Conservation (phyloP, 2,113 vertebrate species). For the Rattus rattus region DNA sequence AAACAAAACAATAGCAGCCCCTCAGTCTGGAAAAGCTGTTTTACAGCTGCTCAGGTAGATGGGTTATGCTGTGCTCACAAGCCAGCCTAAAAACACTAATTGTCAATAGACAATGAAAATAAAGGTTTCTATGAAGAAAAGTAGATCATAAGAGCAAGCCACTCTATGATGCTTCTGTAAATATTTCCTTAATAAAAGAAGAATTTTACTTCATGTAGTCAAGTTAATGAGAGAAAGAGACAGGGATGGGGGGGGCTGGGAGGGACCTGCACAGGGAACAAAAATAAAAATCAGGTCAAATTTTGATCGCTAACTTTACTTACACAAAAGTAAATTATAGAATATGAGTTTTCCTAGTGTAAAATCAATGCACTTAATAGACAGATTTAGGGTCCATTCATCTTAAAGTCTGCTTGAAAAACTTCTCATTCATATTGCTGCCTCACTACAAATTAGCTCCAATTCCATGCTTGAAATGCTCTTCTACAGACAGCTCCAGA, state of each 20-base stretch:
- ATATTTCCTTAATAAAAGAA: slow-evolving; percentile 26
- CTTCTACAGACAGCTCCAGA: background rate
- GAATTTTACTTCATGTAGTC: background rate
- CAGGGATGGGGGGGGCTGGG: background rate
- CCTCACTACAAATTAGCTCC: background rate
- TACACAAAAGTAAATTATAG: slow-evolving; percentile 40
- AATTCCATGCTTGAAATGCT: background rate
- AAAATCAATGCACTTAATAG: slow-evolving; percentile 54
- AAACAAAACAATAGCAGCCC: background rate
- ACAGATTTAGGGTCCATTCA: background rate
- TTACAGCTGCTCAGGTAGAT: background rate
- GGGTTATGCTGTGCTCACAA: background rate
- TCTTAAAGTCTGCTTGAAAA: slow-evolving; percentile 28
- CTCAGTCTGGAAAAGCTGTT: background rate
- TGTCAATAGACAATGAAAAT: background rate
- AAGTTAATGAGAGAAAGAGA: background rate
- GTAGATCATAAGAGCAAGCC: background rate
- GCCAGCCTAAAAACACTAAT: background rate
- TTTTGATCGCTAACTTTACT: background rate
- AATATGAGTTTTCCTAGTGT: slow-evolving; percentile 46
- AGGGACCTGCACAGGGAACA: background rate
- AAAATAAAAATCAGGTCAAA: slow-evolving; percentile 37
- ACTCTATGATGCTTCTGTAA: background rate
- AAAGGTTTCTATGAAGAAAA: background rate
- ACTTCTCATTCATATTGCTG: background rate